Evolutionary conservation across 2,113 vertebrate genomes (phyloP).

Genomic region (Entosphenus tridentatus): DNA sequence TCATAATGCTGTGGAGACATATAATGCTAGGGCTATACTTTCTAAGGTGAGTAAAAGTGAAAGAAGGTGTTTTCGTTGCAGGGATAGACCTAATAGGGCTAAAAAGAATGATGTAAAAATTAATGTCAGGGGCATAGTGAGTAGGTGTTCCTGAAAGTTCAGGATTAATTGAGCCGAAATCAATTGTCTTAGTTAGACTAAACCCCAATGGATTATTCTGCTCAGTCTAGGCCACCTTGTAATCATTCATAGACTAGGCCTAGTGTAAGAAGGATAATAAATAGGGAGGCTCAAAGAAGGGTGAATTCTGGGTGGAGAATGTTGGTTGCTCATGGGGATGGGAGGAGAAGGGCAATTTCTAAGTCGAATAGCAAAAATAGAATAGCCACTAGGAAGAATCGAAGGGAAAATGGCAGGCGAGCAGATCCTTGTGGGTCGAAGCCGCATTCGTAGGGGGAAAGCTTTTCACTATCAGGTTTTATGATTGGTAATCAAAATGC

Average conservation of each 20-base stretch:
- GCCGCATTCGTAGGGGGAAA: conserved; percentile 11
- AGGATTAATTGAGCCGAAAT: conserved; percentile 11
- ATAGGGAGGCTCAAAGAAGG: rapidly evolving
- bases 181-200: conserved; percentile 11
- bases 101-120: not conserved
- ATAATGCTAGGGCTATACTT: not conserved
- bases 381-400: conserved; percentile 13
- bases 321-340: not conserved
- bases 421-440: conserved; percentile 12
- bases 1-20: not conserved
- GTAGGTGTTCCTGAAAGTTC: not conserved
- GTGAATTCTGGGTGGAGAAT: rapidly evolving
- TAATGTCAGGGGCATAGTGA: not conserved
- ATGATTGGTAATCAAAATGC: conserved; percentile 10
- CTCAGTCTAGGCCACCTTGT: conserved; percentile 14
- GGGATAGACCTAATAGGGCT: not conserved
- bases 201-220: conserved; percentile 11
- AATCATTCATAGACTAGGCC: conserved; percentile 15
- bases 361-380: conserved; percentile 11
- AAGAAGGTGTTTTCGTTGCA: not conserved
- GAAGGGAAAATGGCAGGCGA: conserved; percentile 12
- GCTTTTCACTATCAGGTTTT: conserved; percentile 12
- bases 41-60: not conserved
- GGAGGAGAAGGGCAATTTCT: conserved; percentile 9
- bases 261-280: not conserved